phyloP scores from a whole-genome alignment of 2,113 vertebrate genomes.

The Tringa solitaria region DNA sequence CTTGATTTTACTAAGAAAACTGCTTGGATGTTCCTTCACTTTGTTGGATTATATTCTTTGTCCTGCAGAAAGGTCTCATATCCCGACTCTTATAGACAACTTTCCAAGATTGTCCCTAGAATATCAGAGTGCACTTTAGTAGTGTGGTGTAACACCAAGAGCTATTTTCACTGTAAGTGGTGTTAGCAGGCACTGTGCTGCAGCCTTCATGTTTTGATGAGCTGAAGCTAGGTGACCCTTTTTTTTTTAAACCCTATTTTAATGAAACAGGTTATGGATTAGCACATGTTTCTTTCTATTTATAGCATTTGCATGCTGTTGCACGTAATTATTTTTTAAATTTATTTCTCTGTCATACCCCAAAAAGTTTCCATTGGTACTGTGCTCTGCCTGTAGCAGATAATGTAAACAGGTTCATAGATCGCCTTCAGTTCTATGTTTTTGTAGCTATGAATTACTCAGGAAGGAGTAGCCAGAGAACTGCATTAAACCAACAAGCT shows the following conservation, averaged over 20 bases:
- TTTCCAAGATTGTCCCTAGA: not conserved
- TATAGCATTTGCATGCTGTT: not conserved
- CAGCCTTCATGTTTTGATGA: not conserved
- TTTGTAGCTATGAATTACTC: slow-evolving; percentile 12
- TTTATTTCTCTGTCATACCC: not conserved
- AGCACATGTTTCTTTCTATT: not conserved
- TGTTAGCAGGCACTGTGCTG: not conserved
- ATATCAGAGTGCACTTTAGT: not conserved
- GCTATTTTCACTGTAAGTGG: not conserved
- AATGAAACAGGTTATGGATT: not conserved
- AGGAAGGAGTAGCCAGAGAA: not conserved
- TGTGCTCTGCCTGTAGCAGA: not conserved
- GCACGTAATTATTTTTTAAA: not conserved
- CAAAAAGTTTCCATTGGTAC: not conserved
- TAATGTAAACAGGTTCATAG: not conserved
- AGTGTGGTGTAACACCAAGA: not conserved
- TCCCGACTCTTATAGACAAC: not conserved
- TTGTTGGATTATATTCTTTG: not conserved
- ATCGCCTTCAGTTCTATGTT: not conserved
- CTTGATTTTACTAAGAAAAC: not conserved
- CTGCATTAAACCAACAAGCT: not conserved
- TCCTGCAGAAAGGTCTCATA: not conserved
- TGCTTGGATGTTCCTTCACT: not conserved
- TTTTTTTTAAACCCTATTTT: not conserved
- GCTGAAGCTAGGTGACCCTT: not conserved